phyloP scores from a whole-genome alignment of 2,113 vertebrate genomes.

The Felis chaus region DNA sequence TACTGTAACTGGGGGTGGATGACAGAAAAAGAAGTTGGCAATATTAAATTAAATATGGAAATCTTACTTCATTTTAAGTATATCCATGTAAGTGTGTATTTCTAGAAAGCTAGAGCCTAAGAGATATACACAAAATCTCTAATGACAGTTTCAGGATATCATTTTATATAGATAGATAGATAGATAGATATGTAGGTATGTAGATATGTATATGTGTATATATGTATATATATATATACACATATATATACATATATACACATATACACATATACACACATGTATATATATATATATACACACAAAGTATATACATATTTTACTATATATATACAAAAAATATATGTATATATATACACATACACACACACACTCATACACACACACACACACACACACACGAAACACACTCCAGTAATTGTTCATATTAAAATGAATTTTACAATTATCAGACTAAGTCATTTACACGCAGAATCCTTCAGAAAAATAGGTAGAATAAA shows the following conservation, averaged over 20 bases:
- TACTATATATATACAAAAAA: no score
- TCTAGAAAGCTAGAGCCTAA: not conserved
- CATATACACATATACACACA: no score
- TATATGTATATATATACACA: no score
- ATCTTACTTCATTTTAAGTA: not conserved
- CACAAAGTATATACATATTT: no score
- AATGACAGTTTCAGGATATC: not conserved
- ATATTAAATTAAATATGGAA: not conserved
- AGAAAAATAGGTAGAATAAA: not conserved
- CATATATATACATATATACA: no score
- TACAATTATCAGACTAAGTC: not conserved
- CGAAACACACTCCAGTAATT: not conserved
- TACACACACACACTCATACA: no score
- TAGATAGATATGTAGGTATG: no score
- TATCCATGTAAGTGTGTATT: not conserved
- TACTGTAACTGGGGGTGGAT: not conserved
- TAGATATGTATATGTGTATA: no score
- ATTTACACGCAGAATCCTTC: not conserved
- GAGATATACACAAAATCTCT: not conserved
- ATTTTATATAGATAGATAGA: no score
- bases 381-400: no score
- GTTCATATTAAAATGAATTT: not conserved
- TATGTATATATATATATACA: no score
- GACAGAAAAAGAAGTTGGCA: not conserved
- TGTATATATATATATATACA: no score